Evolutionary conservation across 2,113 vertebrate species (phyloP).

Genomic region (Symphodus melops): DNA sequence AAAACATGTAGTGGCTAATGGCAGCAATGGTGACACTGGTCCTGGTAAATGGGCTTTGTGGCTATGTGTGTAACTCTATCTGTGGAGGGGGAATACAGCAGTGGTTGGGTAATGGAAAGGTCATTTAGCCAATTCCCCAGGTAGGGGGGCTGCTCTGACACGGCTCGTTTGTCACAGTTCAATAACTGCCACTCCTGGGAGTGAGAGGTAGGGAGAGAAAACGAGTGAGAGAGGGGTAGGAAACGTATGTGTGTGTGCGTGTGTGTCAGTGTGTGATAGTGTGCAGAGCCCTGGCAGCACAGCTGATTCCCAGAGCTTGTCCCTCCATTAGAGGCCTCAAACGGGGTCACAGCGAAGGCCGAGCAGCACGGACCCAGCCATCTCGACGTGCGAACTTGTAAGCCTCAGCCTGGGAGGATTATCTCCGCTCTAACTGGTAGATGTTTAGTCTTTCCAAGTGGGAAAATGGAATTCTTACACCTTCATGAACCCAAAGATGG

Average conservation of each 20-base stretch:
- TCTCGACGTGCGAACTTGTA: slow-evolving; percentile 51
- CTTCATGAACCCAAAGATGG: slow-evolving; percentile 32
- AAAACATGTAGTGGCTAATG: slow-evolving; percentile 52
- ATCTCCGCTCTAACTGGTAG: slow-evolving; percentile 46
- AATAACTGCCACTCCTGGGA: slow-evolving; percentile 82
- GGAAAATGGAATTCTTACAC: slow-evolving; percentile 37
- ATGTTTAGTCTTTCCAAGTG: slow-evolving; percentile 52
- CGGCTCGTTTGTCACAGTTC: slow-evolving; percentile 85
- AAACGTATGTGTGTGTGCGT: slow-evolving; percentile 21
- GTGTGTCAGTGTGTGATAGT: slow-evolving; percentile 33
- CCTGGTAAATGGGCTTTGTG: slow-evolving; percentile 66
- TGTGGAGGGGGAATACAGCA: slow-evolving; percentile 76
- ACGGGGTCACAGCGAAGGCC: slow-evolving; percentile 64
- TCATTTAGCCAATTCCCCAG: slow-evolving; percentile 82
- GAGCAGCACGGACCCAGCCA: slow-evolving; percentile 47
- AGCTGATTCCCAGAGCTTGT: slow-evolving; percentile 80
- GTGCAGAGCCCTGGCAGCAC: slow-evolving; percentile 55
- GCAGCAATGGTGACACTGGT: slow-evolving; percentile 63
- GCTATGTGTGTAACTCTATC: slow-evolving; percentile 78
- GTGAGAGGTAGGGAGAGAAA: slow-evolving; percentile 63
- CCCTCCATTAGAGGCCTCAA: slow-evolving; percentile 77
- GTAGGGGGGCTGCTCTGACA: slow-evolving; percentile 80
- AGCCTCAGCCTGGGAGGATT: slow-evolving; percentile 49
- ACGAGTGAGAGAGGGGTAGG: slow-evolving; percentile 43
- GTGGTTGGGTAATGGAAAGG: slow-evolving; percentile 83